phyloP scores from a whole-genome alignment of 2,888 invertebrate species.

The Tuberolachnus salignus region DNA sequence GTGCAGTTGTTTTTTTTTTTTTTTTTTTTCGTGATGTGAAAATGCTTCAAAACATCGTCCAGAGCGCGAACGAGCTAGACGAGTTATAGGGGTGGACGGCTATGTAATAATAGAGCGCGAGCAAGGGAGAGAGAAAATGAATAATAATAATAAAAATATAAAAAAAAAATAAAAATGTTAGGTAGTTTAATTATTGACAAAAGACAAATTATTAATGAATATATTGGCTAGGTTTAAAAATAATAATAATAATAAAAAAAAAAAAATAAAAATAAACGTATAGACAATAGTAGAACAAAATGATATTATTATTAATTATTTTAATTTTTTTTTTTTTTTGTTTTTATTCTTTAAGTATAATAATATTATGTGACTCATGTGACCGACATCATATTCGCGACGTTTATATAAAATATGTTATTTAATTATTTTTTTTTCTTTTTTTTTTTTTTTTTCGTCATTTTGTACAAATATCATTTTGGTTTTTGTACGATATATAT shows the following conservation, averaged over 20 bases:
- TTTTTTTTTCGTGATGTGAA: slow-evolving; percentile 2
- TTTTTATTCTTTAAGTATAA: slow-evolving; percentile 36
- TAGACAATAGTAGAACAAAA: slow-evolving; percentile 39
- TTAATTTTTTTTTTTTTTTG: slow-evolving; percentile 19
- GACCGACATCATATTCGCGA: slow-evolving; percentile 21
- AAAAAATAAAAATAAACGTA: not conserved
- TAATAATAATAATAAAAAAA: not conserved
- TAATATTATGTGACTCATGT: slow-evolving; percentile 12
- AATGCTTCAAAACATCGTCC: slow-evolving; percentile 7
- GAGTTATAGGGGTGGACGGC: too few species aligned
- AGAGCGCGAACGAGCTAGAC: not conserved
- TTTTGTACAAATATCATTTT: slow-evolving; percentile 44
- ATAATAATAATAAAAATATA: not conserved
- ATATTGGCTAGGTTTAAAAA: slow-evolving; percentile 13
- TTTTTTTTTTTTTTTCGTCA: slow-evolving; percentile 16
- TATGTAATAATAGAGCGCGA: not conserved
- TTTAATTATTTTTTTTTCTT: slow-evolving; percentile 24
- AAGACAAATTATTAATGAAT: slow-evolving; percentile 36
- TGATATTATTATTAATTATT: not conserved
- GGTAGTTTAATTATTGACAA: slow-evolving; percentile 49
- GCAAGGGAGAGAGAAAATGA: slow-evolving; percentile 8
- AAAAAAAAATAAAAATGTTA: not conserved
- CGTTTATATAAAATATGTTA: slow-evolving; percentile 25
- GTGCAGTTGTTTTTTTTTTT: too few species aligned
- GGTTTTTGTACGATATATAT: slow-evolving; percentile 46